These are phyloP conservation scores for Anolis sagrei DNA, from an alignment of 2,113 vertebrate species.

Conservation along the genomic window DNA sequence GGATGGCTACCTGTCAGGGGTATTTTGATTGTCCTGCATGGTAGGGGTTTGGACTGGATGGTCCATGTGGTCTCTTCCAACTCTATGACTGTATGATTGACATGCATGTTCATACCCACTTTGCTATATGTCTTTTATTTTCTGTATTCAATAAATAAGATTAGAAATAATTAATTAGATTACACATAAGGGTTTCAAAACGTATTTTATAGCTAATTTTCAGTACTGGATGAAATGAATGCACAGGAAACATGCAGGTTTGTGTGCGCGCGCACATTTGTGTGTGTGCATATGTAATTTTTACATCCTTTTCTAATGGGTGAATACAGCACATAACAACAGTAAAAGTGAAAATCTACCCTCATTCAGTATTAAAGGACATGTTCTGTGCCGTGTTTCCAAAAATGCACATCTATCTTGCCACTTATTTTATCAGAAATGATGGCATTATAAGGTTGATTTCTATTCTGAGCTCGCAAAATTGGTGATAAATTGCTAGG, in stretches of 20 bases:
- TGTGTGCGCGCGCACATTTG: neutral
- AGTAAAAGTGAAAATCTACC: neutral
- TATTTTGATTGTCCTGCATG: no score
- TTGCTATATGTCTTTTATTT: no score
- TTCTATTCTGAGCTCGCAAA: constrained; percentile 57
- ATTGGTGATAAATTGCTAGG: constrained; percentile 60
- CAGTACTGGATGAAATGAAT: no score
- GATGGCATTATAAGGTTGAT: constrained; percentile 55
- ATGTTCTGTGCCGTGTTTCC: constrained; percentile 41
- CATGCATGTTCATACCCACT: no score
- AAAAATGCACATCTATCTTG: constrained; percentile 38
- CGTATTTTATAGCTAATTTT: no score
- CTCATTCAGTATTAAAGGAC: neutral
- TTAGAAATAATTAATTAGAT: no score
- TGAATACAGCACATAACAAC: constrained; percentile 4
- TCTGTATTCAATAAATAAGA: no score
- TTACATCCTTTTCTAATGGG: neutral
- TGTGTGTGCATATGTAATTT: neutral
- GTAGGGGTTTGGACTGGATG: no score
- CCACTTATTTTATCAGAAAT: constrained; percentile 35
- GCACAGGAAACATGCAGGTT: neutral
- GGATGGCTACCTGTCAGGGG: no score
- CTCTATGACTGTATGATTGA: no score
- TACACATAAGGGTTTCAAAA: neutral
- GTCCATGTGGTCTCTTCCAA: no score